These are phyloP conservation scores for Deroptyus accipitrinus DNA, from an alignment of 2,113 vertebrate species.

Conservation along the genomic window DNA sequence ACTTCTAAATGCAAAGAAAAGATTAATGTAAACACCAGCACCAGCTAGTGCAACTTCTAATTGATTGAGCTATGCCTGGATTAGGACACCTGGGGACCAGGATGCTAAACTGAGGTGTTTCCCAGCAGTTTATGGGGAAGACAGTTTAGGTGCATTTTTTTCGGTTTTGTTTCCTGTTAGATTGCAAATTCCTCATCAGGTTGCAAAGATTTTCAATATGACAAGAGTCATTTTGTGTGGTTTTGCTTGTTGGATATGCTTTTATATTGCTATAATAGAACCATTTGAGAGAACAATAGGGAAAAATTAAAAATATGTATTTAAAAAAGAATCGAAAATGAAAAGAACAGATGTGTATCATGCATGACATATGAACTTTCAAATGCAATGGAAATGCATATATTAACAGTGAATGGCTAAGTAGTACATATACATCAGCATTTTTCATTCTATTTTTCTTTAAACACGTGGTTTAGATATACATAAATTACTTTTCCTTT, in stretches of 20 bases:
- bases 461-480: not conserved
- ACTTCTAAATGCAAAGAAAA: not conserved
- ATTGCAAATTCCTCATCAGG: not conserved
- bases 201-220: slow-evolving; percentile 17
- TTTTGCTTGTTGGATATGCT: slow-evolving; percentile 20
- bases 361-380: slow-evolving; percentile 26
- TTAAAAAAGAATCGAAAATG: slow-evolving; percentile 48
- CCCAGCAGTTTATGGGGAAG: not conserved
- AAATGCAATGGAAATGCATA: slow-evolving; percentile 18
- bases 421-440: not conserved
- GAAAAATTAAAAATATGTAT: slow-evolving; percentile 53
- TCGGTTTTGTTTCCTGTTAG: not conserved
- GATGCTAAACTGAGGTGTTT: not conserved
- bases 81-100: not conserved
- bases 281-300: slow-evolving; percentile 47
- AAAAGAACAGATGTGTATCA: slow-evolving; percentile 44
- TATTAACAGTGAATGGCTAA: not conserved
- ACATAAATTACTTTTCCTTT: slow-evolving; percentile 31
- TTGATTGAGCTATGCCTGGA: not conserved
- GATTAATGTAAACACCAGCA: not conserved
- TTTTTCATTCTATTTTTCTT: slow-evolving; percentile 7
- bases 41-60: not conserved
- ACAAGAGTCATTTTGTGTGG: not conserved
- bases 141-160: fast-evolving
- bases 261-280: slow-evolving; percentile 23